Evolutionary conservation across 2,797 vertebrate genomes (phyloP).

Genomic region (Linurgus olivaceus): DNA sequence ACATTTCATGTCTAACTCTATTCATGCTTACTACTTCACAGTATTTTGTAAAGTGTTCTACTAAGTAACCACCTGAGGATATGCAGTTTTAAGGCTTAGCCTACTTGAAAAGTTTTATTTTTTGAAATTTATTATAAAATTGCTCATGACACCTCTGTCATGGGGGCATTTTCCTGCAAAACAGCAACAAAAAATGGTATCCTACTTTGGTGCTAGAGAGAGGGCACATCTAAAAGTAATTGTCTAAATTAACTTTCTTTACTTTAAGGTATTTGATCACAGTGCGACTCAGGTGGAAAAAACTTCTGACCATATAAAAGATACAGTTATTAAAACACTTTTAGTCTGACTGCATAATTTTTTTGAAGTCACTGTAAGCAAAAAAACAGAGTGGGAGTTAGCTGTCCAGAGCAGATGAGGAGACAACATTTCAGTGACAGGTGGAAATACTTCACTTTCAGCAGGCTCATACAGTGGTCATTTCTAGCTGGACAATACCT

Average conservation of each 20-base stretch:
- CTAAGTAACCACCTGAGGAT: neutral
- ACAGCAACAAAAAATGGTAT: neutral
- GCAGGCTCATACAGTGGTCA: rapidly evolving
- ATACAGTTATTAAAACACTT: neutral
- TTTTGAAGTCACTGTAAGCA: neutral
- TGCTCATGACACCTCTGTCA: neutral
- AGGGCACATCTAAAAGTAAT: neutral
- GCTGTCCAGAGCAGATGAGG: neutral
- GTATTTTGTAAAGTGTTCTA: neutral
- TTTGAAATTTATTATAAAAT: neutral
- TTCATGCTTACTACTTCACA: neutral
- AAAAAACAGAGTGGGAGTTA: neutral
- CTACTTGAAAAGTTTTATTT: neutral
- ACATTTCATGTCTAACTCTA: neutral
- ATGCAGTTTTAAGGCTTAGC: rapidly evolving
- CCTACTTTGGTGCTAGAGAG: neutral
- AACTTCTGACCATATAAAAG: neutral
- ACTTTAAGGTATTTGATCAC: neutral
- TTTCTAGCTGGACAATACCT: neutral
- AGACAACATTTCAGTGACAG: neutral
- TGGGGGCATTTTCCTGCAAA: neutral
- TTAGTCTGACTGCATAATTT: neutral
- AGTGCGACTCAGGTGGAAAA: neutral
- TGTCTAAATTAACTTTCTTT: neutral
- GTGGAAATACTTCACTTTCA: neutral